These are phyloP conservation scores for Plecturocebus donacophilus DNA, from an alignment of 2,113 vertebrate genomes.

Conservation along the genomic window DNA sequence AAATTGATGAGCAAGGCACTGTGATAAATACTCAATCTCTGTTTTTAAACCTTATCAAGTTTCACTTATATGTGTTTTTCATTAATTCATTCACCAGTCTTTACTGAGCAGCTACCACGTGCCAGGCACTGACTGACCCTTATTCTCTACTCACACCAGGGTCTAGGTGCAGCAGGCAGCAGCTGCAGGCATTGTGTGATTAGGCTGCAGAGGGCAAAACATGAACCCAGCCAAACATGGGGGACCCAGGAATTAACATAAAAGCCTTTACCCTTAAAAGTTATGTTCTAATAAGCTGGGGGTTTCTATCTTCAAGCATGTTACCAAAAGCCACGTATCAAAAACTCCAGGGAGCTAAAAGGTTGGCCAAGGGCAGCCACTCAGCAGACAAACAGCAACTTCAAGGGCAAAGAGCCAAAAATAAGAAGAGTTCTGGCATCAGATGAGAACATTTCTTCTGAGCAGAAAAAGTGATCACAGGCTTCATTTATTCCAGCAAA, in stretches of 20 bases:
- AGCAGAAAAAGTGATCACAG: neutral
- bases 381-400: neutral
- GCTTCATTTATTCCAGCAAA: neutral
- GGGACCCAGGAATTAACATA: neutral
- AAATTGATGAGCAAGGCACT: neutral
- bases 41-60: neutral
- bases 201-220: neutral
- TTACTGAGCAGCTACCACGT: neutral
- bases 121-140: neutral
- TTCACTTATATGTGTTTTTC: neutral
- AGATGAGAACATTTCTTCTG: neutral
- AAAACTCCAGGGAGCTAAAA: neutral
- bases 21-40: neutral
- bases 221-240: neutral
- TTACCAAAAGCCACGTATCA: neutral
- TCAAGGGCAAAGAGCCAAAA: neutral
- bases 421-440: neutral
- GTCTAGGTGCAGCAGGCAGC: neutral
- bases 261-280: neutral
- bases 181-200: neutral
- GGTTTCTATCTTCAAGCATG: neutral
- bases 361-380: neutral
- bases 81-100: neutral
- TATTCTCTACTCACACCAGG: neutral
- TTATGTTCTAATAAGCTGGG: neutral